Percentiles rank a stretch among this genome's conserved stretches.
Evolutionary conservation across 1,140 invertebrate genomes (phyloP).

Genomic region (Liolophura sinensis): DNA sequence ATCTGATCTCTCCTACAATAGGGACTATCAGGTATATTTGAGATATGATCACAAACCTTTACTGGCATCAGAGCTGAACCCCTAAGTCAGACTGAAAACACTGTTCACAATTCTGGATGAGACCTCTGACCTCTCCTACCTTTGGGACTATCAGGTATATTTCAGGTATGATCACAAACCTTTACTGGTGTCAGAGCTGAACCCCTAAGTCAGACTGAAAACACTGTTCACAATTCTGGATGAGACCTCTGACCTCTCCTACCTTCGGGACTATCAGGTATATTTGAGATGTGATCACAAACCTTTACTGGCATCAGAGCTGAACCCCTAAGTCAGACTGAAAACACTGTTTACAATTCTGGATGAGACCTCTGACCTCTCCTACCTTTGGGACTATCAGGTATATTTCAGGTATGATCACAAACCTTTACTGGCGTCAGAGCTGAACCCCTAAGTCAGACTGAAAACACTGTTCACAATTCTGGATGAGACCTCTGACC

Average conservation of each 20-base stretch:
- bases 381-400: conserved; percentile 45
- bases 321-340: conserved; percentile 58
- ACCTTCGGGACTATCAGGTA: conserved; percentile 46
- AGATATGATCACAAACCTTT: conserved; percentile 46
- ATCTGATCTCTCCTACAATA: conserved; percentile 41
- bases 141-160: conserved; percentile 44
- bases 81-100: conserved; percentile 53
- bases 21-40: conserved; percentile 43
- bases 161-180: conserved; percentile 48
- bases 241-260: conserved; percentile 33
- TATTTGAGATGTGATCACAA: conserved; percentile 48
- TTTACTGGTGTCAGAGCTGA: conserved; percentile 46
- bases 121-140: conserved; percentile 36
- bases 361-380: conserved; percentile 30
- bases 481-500: conserved; percentile 29
- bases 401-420: conserved; percentile 49
- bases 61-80: conserved; percentile 52
- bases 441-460: conserved; percentile 58
- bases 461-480: conserved; percentile 36
- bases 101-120: conserved; percentile 27
- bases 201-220: conserved; percentile 56
- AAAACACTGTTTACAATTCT: conserved; percentile 32
- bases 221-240: conserved; percentile 28
- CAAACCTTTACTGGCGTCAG: conserved; percentile 35
- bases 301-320: conserved; percentile 37